Conservation (phyloP, 2,113 vertebrate genomes). For the Sylvietta virens region DNA sequence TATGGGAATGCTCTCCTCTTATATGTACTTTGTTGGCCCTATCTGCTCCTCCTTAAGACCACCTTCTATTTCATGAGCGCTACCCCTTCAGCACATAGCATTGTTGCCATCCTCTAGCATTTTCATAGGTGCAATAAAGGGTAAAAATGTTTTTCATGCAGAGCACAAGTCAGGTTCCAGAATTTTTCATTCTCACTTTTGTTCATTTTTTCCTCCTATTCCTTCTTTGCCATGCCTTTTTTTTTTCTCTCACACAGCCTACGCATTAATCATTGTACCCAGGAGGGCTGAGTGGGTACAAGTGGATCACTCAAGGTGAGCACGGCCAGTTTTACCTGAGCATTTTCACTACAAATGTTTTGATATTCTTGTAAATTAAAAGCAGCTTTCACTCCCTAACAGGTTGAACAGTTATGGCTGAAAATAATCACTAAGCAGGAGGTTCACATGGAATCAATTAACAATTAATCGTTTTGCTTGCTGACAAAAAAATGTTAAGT, state of each 20-base stretch:
- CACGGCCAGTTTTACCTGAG: background rate
- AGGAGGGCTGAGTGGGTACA: background rate
- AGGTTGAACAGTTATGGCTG: background rate
- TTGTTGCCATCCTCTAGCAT: background rate
- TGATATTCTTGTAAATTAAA: background rate
- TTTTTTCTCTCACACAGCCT: background rate
- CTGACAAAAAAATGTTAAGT: conserved; percentile 33
- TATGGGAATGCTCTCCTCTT: background rate
- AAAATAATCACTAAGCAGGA: background rate
- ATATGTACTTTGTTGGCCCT: background rate
- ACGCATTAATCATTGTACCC: background rate
- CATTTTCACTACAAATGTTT: background rate
- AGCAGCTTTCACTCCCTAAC: background rate
- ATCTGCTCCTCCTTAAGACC: background rate
- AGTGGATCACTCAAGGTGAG: background rate
- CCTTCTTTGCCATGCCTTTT: background rate
- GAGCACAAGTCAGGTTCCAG: background rate
- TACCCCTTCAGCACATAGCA: background rate
- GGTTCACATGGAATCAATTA: background rate
- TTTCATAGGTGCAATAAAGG: background rate
- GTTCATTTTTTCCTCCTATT: background rate
- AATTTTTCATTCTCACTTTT: background rate
- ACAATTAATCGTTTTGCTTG: background rate
- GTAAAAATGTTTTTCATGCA: background rate
- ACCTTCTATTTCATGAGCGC: background rate